A percentile compares a stretch with the other conserved stretches of the same genome.
Evolutionary conservation across 2,797 vertebrate genomes (phyloP).

Genomic region (Tragopan temminckii): DNA sequence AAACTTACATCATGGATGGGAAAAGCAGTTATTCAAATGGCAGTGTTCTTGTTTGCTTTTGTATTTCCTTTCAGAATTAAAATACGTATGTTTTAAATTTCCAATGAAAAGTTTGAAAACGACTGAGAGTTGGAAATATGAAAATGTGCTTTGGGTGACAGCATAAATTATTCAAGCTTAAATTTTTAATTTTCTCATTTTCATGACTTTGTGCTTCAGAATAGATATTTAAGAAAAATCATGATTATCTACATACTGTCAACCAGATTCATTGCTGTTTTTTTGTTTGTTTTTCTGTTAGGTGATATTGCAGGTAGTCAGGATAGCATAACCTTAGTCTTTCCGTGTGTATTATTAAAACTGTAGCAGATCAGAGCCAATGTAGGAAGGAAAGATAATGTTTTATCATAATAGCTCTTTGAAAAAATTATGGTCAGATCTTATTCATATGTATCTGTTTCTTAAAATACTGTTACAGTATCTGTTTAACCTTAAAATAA

Average conservation of each 20-base stretch:
- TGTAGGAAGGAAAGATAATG: background rate
- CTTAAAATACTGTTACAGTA: background rate
- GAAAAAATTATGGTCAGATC: background rate
- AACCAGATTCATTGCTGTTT: background rate
- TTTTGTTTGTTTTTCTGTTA: background rate
- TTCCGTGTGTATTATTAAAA: conserved; percentile 5
- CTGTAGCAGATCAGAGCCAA: background rate
- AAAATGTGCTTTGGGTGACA: background rate
- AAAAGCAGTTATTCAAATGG: conserved; percentile 14
- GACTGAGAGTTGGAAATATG: background rate
- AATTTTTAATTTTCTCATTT: background rate
- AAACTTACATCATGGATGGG: background rate
- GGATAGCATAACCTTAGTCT: background rate
- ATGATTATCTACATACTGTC: background rate
- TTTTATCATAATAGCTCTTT: conserved; percentile 10
- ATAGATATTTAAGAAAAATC: background rate
- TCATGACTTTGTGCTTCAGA: background rate
- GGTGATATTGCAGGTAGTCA: background rate
- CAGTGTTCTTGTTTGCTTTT: conserved; percentile 3
- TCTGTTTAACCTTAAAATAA: conserved; percentile 2
- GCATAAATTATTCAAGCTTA: background rate
- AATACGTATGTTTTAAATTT: background rate
- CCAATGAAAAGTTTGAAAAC: background rate
- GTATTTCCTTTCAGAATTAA: conserved; percentile 11
- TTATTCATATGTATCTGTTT: background rate